Evolutionary conservation across 2,113 vertebrate genomes (phyloP), one percentile per base, ranked within the genome.

Genomic region (Silurus meridionalis): DNA sequence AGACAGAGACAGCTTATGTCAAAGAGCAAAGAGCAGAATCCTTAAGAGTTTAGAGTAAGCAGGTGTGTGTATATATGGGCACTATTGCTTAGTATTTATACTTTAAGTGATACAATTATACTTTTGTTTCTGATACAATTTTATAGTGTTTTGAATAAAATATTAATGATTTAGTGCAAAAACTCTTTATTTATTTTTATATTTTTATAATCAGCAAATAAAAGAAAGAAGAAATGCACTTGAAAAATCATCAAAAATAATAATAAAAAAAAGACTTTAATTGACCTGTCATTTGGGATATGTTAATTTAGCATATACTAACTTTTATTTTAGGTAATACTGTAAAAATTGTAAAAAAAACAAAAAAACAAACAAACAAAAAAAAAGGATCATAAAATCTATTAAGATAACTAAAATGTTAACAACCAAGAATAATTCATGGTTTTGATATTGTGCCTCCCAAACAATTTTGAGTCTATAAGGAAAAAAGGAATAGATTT

Each of bases 1-100:
- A 92, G 94, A 94, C 95, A 90, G 91, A 90, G 25, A 80, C 81
- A 69, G 83, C 46, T 11, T 66, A 79, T 48, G 58, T 90, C 85
- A 89, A 83, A 89, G 83, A 86, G 46, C 85, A 83, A 63, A 83
- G 64, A 86, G 48, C 81, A 60, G 25, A 60, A 67, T 50, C 85
- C 67, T 77, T 85, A 81, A 25, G 23, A 80, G 85, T 14, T 74
- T 75, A 48, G 60, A 25, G 19, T 89, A 89, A 87, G 61, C 83
- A 75, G 83, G 83, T 74, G 86, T 87, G 17, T 92, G 91, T 37
- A 37, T 37, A 37, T 91, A 92, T 91, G 94, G 77, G 85, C 72
- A 64, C 14, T 15, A 17, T 37, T 71, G 15, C 25, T 37, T 7
- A 46, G 1, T 46, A 46, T 6, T 69, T 69, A 15, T 3, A 69